These are phyloP conservation scores for Nebria salina DNA, from an alignment of 2,888 invertebrate genomes.

Conservation along the genomic window DNA sequence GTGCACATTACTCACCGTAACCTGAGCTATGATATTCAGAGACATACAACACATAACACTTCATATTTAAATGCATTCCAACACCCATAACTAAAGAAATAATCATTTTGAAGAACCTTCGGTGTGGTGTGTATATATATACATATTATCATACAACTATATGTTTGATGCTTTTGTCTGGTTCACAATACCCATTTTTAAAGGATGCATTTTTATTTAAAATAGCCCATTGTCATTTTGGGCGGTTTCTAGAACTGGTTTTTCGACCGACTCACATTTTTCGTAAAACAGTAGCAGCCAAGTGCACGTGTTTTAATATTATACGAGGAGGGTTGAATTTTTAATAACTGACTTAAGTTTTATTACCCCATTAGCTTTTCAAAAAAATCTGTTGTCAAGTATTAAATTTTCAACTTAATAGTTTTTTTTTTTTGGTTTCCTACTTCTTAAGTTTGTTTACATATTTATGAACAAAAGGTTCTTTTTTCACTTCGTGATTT, in stretches of 20 bases:
- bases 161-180: constrained; percentile 32
- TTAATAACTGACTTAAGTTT: constrained; percentile 1
- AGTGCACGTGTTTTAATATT: not conserved
- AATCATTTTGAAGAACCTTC: constrained; percentile 6
- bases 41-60: not conserved
- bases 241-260: constrained; percentile 48
- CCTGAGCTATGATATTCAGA: not conserved
- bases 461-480: not conserved
- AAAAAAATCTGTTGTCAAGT: constrained; percentile 1
- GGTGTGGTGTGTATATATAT: not conserved
- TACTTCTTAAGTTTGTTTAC: not conserved
- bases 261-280: constrained; percentile 20
- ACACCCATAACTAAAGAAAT: constrained; percentile 12
- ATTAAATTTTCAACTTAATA: not conserved
- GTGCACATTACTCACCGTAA: not conserved
- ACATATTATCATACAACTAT: constrained; percentile 35
- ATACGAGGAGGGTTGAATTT: not conserved
- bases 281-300: not conserved
- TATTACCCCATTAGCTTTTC: not conserved
- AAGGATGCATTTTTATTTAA: constrained; percentile 51
- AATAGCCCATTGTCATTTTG: constrained; percentile 49
- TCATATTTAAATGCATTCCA: not conserved
- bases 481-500: not conserved
- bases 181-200: constrained; percentile 24
- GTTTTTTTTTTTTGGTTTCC: not conserved